These are phyloP conservation scores for Sinocyclocheilus anshuiensis DNA, from an alignment of 2,113 vertebrate species.

Conservation along the genomic window DNA sequence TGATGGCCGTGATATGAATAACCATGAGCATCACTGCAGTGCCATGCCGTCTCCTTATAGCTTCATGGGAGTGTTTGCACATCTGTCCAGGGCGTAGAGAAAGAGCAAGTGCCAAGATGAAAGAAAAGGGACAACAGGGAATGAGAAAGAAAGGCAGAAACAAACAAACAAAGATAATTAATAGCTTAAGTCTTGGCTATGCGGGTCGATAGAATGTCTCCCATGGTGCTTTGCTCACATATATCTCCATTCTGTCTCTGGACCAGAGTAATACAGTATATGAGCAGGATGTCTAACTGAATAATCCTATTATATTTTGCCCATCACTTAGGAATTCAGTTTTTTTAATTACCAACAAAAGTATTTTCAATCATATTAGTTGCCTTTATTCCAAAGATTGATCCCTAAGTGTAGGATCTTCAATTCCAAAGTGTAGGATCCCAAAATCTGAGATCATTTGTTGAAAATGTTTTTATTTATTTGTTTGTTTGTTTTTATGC, in stretches of 20 bases:
- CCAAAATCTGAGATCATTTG: not conserved
- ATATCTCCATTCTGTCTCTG: constrained; percentile 39
- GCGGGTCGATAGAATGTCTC: constrained; percentile 41
- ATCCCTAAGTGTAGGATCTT: not conserved
- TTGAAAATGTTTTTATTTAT: not conserved
- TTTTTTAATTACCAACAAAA: not conserved
- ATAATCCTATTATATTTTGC: constrained; percentile 11
- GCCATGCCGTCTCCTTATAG: constrained; percentile 50
- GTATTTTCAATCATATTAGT: constrained; percentile 31
- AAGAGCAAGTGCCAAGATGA: constrained; percentile 7
- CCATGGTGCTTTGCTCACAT: constrained; percentile 11
- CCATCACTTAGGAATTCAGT: not conserved
- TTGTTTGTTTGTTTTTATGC: not conserved
- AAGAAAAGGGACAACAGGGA: not conserved
- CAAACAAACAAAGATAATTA: constrained; percentile 39
- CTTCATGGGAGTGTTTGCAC: constrained; percentile 53
- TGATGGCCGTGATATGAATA: constrained; percentile 56
- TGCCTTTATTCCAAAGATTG: constrained; percentile 3
- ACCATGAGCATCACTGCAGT: constrained; percentile 49
- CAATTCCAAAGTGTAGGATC: too few species aligned
- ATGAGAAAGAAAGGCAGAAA: constrained; percentile 11
- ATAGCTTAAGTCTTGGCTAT: constrained; percentile 35
- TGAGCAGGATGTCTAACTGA: constrained; percentile 21
- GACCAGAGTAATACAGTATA: not conserved
- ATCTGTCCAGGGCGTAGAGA: constrained; percentile 42